A percentile compares a stretch with the other conserved stretches of the same genome.
Evolutionary conservation across 1,140 invertebrate species (phyloP).

Genomic region (Megathymus violae): DNA sequence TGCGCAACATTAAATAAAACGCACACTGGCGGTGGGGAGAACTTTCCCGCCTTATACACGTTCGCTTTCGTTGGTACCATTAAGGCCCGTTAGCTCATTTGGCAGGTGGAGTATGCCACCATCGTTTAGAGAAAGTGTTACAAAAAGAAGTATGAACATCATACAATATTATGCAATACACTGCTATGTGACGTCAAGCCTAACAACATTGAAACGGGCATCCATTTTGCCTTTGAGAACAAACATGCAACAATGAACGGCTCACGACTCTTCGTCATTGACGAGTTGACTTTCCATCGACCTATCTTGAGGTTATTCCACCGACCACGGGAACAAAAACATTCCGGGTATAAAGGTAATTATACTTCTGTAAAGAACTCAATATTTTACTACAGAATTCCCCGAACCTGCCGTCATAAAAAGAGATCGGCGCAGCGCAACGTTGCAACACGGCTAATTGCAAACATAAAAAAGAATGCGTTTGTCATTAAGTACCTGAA

Average conservation of each 20-base stretch:
- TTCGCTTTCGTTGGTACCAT: conserved; percentile 75
- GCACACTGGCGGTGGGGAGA: conserved; percentile 47
- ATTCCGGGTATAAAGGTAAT: conserved; percentile 49
- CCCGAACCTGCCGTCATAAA: conserved; percentile 29
- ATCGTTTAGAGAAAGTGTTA: conserved; percentile 73
- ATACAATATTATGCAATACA: conserved; percentile 60
- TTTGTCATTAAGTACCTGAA: conserved; percentile 15
- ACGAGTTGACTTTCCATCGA: conserved; percentile 67
- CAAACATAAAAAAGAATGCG: conserved; percentile 24
- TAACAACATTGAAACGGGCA: conserved; percentile 5
- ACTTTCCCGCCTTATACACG: conserved; percentile 72
- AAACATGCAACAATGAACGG: conserved; percentile 28
- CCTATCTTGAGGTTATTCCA: conserved; percentile 76
- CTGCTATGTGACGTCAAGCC: background rate
- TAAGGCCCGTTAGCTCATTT: conserved; percentile 74
- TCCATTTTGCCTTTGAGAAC: conserved; percentile 16
- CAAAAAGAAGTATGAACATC: conserved; percentile 50
- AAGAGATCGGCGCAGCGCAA: conserved; percentile 30
- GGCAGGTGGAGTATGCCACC: conserved; percentile 68
- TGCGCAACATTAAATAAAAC: conserved; percentile 73
- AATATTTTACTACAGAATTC: conserved; percentile 33
- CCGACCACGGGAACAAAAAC: conserved; percentile 66
- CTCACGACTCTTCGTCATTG: conserved; percentile 28
- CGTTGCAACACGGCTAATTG: conserved; percentile 28
- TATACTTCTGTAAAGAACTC: conserved; percentile 51